Percentiles rank a stretch among this genome's conserved stretches.
Evolutionary conservation across 2,113 vertebrate genomes (phyloP).

Genomic region (Semnornis frantzii): DNA sequence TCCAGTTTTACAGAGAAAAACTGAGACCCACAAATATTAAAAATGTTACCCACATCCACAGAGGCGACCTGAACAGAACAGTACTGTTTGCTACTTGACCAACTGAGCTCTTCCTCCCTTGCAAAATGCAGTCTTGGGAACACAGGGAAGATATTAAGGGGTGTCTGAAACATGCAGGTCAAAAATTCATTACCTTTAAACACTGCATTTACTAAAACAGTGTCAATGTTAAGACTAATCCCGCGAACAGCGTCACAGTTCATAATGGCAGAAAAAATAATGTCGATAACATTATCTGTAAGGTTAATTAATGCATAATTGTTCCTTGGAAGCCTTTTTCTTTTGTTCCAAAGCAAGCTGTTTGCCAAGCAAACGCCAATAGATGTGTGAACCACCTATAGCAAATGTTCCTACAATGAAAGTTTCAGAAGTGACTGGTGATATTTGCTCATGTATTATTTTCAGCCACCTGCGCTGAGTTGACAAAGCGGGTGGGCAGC

Average conservation of each 20-base stretch:
- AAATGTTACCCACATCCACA: neutral
- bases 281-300: constrained; percentile 5
- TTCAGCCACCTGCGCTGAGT: constrained; percentile 71
- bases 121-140: neutral
- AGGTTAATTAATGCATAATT: constrained; percentile 23
- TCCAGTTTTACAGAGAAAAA: neutral
- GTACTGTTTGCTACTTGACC: neutral
- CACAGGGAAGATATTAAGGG: neutral
- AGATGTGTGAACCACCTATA: constrained; percentile 62
- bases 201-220: neutral
- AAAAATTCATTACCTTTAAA: neutral
- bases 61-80: neutral
- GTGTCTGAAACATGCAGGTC: neutral
- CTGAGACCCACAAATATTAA: neutral
- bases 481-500: constrained; percentile 72
- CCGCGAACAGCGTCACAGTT: neutral
- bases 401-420: constrained; percentile 73
- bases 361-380: constrained; percentile 62
- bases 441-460: constrained; percentile 72
- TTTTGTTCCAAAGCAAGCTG: constrained; percentile 49
- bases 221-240: neutral
- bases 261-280: neutral
- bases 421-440: constrained; percentile 45
- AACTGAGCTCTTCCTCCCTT: neutral
- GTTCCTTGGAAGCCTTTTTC: constrained; percentile 8